These are phyloP conservation scores for Sciurus carolinensis DNA, from an alignment of 2,797 vertebrate species.

Conservation along the genomic window DNA sequence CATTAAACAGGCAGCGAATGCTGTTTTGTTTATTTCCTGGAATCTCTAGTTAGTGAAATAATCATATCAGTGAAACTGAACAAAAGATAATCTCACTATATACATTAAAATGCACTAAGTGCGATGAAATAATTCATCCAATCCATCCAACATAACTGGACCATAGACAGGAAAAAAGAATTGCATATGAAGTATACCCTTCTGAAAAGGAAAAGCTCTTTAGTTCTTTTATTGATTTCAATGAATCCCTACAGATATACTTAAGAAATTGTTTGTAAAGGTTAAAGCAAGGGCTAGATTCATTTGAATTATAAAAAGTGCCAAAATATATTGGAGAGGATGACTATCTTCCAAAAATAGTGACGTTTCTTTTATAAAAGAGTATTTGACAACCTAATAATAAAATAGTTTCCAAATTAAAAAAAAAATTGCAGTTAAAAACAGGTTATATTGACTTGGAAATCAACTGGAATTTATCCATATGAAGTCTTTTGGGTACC, in stretches of 20 bases:
- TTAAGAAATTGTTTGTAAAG: conserved; percentile 81
- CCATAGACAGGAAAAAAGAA: conserved; percentile 73
- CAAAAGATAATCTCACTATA: conserved; percentile 78
- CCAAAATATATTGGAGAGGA: conserved; percentile 18
- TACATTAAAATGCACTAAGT: conserved; percentile 81
- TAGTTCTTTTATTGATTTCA: conserved; percentile 83
- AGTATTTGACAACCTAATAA: neutral
- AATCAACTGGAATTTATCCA: conserved; percentile 36
- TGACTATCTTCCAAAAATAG: neutral
- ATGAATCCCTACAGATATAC: conserved; percentile 73
- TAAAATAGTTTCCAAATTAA: conserved; percentile 10
- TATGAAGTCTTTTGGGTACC: conserved; percentile 14
- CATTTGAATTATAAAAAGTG: conserved; percentile 84
- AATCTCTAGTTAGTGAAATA: conserved; percentile 82
- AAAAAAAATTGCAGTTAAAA: conserved; percentile 30
- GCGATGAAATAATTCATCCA: conserved; percentile 78
- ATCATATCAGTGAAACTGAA: conserved; percentile 75
- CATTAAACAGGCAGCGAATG: conserved; percentile 57
- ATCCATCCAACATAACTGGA: conserved; percentile 76
- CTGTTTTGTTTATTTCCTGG: conserved; percentile 71
- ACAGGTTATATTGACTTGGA: neutral
- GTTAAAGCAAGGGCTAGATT: conserved; percentile 82
- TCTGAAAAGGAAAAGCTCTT: conserved; percentile 72
- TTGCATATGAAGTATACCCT: conserved; percentile 72
- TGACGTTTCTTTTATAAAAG: conserved; percentile 33